Conservation (phyloP, 2,888 invertebrate genomes). For the Melinaea marsaeus region DNA sequence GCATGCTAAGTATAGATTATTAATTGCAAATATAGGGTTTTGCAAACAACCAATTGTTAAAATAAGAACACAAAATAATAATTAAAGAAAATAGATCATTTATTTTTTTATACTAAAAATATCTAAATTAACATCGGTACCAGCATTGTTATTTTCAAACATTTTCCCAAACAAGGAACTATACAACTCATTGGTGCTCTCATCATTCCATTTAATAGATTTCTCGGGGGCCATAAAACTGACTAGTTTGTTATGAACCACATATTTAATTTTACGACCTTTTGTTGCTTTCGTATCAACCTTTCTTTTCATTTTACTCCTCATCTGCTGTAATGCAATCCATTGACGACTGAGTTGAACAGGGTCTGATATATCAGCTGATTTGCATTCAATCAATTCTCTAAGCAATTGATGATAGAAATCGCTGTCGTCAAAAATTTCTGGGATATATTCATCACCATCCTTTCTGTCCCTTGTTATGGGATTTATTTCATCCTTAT, state of each 20-base stretch:
- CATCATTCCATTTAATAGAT: conserved; percentile 83
- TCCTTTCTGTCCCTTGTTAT: conserved; percentile 54
- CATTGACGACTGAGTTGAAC: conserved; percentile 92
- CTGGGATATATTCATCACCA: conserved; percentile 81
- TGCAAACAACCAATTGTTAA: too few species aligned
- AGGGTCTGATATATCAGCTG: conserved; percentile 89
- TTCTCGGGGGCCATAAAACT: conserved; percentile 94
- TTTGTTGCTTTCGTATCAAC: conserved; percentile 97
- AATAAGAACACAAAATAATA: too few species aligned
- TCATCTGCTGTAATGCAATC: conserved; percentile 93
- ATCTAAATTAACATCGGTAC: conserved; percentile 9
- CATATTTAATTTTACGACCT: conserved; percentile 92
- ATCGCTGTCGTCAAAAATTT: conserved; percentile 98
- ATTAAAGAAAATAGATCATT: too few species aligned
- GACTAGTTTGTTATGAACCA: conserved; percentile 89
- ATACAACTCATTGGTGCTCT: conserved; percentile 88
- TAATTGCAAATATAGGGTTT: too few species aligned
- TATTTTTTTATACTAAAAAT: not conserved
- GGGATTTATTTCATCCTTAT: conserved; percentile 41
- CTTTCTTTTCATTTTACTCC: conserved; percentile 94
- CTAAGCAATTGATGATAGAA: conserved; percentile 96
- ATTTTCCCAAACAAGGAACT: conserved; percentile 88
- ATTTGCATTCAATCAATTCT: conserved; percentile 95
- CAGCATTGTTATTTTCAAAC: conserved; percentile 67
- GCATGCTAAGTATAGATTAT: too few species aligned